Evolutionary conservation across 2,888 invertebrate species (phyloP).

Genomic region (Carabus problematicus): DNA sequence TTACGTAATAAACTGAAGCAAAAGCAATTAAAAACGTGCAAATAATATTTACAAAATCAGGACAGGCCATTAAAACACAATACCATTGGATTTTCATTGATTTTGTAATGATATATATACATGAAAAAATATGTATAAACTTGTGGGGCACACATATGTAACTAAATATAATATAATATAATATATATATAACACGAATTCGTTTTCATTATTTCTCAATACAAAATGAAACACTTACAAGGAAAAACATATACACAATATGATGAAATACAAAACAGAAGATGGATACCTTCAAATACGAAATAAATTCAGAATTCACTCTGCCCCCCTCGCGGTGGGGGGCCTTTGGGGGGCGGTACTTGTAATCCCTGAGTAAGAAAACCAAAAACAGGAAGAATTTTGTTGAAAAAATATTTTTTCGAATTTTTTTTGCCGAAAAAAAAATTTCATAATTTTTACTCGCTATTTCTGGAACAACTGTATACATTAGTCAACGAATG

Average conservation of each 20-base stretch:
- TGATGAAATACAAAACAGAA: too few relatives aligned
- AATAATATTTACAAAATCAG: too few relatives aligned
- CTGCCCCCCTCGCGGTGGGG: too few relatives aligned
- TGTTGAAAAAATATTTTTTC: background rate
- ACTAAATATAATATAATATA: background rate
- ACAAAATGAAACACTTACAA: too few relatives aligned
- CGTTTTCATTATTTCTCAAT: background rate
- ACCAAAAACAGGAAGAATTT: background rate
- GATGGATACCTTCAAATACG: too few relatives aligned
- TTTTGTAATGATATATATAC: constrained; percentile 42
- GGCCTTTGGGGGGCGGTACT: too few relatives aligned
- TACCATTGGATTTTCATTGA: constrained; percentile 37
- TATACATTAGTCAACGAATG: background rate
- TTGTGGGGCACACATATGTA: constrained; percentile 10
- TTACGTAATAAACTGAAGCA: too few relatives aligned
- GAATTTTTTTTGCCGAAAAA: background rate
- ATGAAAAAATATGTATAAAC: constrained; percentile 42
- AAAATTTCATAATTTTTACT: background rate
- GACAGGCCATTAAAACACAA: background rate
- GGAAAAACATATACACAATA: too few relatives aligned
- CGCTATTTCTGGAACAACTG: constrained; percentile 27
- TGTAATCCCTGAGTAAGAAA: constrained; percentile 4
- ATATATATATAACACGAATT: background rate
- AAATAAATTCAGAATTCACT: too few relatives aligned
- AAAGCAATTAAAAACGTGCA: too few relatives aligned